phyloP scores from a whole-genome alignment of 2,797 vertebrate genomes.

The Brachymystax lenok region DNA sequence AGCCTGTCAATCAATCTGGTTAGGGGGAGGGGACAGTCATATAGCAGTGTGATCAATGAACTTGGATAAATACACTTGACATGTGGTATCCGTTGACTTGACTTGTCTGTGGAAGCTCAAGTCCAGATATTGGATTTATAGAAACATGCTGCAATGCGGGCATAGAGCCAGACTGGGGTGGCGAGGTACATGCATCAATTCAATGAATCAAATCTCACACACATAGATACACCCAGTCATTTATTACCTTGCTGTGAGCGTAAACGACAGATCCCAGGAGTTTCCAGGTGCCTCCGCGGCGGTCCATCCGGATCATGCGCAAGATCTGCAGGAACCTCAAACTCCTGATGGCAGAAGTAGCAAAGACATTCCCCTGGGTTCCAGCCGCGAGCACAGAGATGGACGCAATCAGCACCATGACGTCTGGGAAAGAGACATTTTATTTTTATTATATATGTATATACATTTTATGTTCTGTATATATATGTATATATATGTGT shows the following conservation, averaged over 20 bases:
- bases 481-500: too few relatives aligned
- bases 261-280: conserved; percentile 96
- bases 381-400: conserved; percentile 94
- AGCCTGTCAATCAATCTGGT: too few relatives aligned
- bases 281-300: conserved; percentile 96
- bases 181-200: not conserved
- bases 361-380: conserved; percentile 96
- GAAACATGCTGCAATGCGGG: too few relatives aligned
- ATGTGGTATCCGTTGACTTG: not conserved
- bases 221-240: not conserved
- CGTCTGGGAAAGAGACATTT: not conserved
- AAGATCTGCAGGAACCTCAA: conserved; percentile 95
- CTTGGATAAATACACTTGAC: too few relatives aligned
- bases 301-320: conserved; percentile 98
- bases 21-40: too few relatives aligned
- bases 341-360: conserved; percentile 93
- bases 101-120: not conserved
- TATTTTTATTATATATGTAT: not conserved
- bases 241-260: conserved; percentile 92
- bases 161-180: too few relatives aligned
- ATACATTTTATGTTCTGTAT: too few relatives aligned
- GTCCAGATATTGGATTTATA: too few relatives aligned
- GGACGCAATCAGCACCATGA: conserved; percentile 72
- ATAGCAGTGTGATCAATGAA: too few relatives aligned
- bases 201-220: not conserved